Conservation (phyloP, 2,888 invertebrate genomes). For the Eristalinus aeneus region DNA sequence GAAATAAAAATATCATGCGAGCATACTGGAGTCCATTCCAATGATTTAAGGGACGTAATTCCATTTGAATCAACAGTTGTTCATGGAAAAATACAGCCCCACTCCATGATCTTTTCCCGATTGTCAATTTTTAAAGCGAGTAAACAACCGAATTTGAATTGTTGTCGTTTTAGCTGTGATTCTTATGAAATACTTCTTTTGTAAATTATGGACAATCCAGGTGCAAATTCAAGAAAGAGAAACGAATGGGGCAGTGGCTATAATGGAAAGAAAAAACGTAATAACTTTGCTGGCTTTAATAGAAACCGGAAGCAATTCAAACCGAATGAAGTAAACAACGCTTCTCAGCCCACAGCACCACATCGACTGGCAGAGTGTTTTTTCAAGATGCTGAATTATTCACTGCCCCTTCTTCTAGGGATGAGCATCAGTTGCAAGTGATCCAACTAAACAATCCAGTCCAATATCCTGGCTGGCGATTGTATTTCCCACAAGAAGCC, state of each 20-base stretch:
- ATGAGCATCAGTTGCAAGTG: slow-evolving; percentile 70
- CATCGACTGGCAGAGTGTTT: background rate
- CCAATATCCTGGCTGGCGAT: slow-evolving; percentile 86
- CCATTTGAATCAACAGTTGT: background rate
- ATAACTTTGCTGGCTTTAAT: background rate
- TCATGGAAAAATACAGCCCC: background rate
- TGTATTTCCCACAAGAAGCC: slow-evolving; percentile 88
- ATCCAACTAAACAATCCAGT: slow-evolving; percentile 73
- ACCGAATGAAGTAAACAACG: background rate
- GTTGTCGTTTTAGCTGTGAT: background rate
- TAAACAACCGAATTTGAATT: background rate
- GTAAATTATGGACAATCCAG: background rate
- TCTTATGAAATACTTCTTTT: background rate
- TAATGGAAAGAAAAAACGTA: background rate
- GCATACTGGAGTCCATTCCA: too few relatives aligned
- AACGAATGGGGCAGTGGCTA: background rate
- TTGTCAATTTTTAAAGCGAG: background rate
- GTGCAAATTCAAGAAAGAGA: background rate
- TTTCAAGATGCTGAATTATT: background rate
- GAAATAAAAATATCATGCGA: too few relatives aligned
- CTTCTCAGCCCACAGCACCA: background rate
- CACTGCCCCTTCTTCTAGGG: background rate
- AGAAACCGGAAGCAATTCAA: background rate
- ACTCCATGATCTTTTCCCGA: too few relatives aligned
- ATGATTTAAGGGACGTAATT: too few relatives aligned